phyloP scores from a whole-genome alignment of 2,113 vertebrate genomes.

The Ursus arctos region DNA sequence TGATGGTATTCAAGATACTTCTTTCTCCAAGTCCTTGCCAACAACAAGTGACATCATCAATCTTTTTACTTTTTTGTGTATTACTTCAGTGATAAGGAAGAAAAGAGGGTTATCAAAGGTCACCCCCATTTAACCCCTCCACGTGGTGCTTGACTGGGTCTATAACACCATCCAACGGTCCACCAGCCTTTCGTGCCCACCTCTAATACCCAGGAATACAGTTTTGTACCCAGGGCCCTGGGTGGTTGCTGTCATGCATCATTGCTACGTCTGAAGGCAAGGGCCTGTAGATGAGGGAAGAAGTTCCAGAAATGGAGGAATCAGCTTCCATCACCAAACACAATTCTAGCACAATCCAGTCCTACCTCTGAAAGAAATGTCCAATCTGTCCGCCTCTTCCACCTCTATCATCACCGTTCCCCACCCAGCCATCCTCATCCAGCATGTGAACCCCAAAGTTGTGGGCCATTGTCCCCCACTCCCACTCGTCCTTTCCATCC shows the following conservation, averaged over 20 bases:
- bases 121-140: background rate
- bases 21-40: background rate
- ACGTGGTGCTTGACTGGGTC: background rate
- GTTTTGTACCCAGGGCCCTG: background rate
- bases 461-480: background rate
- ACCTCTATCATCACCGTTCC: background rate
- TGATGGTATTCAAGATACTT: background rate
- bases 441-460: accelerated
- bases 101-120: background rate
- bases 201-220: background rate
- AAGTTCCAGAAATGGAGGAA: background rate
- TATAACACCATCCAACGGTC: too few relatives aligned
- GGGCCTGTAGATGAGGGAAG: too few relatives aligned
- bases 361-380: background rate
- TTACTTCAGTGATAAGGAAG: background rate
- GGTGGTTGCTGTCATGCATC: background rate
- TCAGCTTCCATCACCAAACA: background rate
- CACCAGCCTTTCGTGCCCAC: background rate
- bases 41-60: background rate
- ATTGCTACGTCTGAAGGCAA: background rate
- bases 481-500: background rate
- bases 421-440: background rate
- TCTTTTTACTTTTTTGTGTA: background rate
- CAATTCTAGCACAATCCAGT: accelerated
- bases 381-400: background rate